phyloP scores from a whole-genome alignment of 2,113 vertebrate species.

The Bungarus multicinctus region DNA sequence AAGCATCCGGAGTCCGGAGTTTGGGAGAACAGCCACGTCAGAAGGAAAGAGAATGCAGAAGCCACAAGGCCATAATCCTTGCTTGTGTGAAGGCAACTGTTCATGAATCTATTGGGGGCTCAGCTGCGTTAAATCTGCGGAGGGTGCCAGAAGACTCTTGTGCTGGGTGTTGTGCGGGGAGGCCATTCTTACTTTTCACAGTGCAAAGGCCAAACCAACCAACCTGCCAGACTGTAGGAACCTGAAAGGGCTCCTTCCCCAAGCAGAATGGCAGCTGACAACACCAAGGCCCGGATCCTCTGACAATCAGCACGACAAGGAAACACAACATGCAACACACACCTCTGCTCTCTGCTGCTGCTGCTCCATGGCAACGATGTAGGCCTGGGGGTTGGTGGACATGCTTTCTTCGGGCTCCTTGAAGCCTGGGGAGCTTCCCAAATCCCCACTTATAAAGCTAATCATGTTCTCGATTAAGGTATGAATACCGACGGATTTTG shows the following conservation, averaged over 20 bases:
- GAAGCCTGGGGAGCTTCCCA: constrained; percentile 87
- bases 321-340: constrained; percentile 7
- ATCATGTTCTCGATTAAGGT: constrained; percentile 91
- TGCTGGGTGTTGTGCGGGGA: neutral
- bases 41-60: neutral
- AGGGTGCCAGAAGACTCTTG: neutral
- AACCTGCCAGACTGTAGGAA: neutral
- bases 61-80: neutral
- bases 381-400: constrained; percentile 93
- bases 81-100: neutral
- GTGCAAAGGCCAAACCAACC: neutral
- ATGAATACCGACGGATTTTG: constrained; percentile 83
- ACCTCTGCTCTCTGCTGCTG: constrained; percentile 95
- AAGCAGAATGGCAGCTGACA: neutral
- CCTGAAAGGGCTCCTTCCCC: neutral
- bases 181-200: neutral
- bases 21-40: neutral
- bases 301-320: neutral
- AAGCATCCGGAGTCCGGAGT: neutral
- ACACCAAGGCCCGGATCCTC: neutral
- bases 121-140: neutral
- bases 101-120: neutral
- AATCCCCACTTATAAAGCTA: constrained; percentile 92
- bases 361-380: constrained; percentile 91
- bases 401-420: constrained; percentile 94